Base-by-base conservation (phyloP, 2,113 vertebrate genomes). In the Aegithalos caudatus region DNA sequence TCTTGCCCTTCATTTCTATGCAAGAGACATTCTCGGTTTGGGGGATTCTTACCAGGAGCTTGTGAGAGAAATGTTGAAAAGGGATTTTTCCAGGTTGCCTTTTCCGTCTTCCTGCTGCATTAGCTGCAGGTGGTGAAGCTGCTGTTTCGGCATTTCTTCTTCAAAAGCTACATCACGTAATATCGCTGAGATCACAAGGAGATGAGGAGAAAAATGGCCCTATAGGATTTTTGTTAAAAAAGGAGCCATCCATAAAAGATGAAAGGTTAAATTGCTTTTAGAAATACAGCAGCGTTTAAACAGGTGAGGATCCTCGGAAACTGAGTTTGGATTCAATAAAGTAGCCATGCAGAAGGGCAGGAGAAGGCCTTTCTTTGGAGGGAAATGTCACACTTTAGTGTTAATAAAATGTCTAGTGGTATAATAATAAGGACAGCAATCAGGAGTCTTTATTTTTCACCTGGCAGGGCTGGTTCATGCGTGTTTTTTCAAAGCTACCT, bases 191-290 rank as follows among this genome's bases (percentile, higher is more conserved):
- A 97, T 97, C 96, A 97, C 95, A 97, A 89, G 94, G 91, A 96
- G 88, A 96, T 69, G 95, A 95, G 96, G 73, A 95, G 96, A 95
- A 97, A 97, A 97, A 97, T 93, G 92, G 92, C 94, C 96, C 96
- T 85, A 95, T 91, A 97, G 96, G 96, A 96, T 95, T 96, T 96
- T 97, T 94, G 92, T 95, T 93, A 91, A 94, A 97, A 96, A 96
- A 91, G 83, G 86, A 92, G 94, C 95, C 91, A 96, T 96, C 95
- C 92, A 95, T 96, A 96, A 96, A 97, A 96, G 95, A 96, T 97
- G 96, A 97, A 97, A 97, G 92, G 92, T 96, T 95, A 94, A 96
- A 96, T 95, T 96, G 96, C 96, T 97, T 95, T 96, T 94, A 96
- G 94, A 93, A 95, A 96, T 93, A 95, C 95, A 95, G 96, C 94